Base-by-base conservation (phyloP, 2,797 vertebrate species). In the Steatocranus sp. region DNA sequence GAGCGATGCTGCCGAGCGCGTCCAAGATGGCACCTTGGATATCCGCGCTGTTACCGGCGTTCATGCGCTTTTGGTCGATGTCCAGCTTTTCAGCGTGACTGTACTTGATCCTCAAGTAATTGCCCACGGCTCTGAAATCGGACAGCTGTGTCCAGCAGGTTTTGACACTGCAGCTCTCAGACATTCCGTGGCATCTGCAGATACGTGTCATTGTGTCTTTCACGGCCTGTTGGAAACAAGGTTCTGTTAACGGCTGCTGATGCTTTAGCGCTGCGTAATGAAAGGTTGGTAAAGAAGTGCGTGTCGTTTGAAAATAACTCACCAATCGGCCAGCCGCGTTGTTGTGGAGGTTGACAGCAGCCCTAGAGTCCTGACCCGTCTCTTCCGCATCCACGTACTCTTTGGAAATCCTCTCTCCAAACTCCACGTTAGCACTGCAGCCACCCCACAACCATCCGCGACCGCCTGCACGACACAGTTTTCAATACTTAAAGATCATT, bases 171-270 rank as follows among this genome's bases (percentile, higher is more conserved):
- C 99, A 99, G 95, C 99, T 99, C 89, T 99, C 98, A 0, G 99
- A 99, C 93, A 99, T 98, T 11, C 99, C 99, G 0, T 99, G 98
- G 56, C 99, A 99, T 86, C 99, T 98, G 90, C 99, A 99, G 75
- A 97, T 95, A 88, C 97, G 96, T 89, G 96, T 97, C 97, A 98
- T 97, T 0, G 97, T 98, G 76, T 95, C 93, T 88, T 95, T 98
- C 58, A 99, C 97, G 0, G 98, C 98, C 99, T 99, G 86, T 80
- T 70, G 79, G 66, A 81, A 82, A 56, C 3, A 15, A 66, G 8
- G 12, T 7, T 8, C 49, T 8, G 9, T 38, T 27, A 30, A 36
- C 10, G 3, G 30, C 38, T 53, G 11, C 9, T 10, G 12, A 3
- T 7, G 3, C 17, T 12, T 30, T 18, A 0, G 10, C 14, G 12